A percentile compares a stretch with the other conserved stretches of the same genome.
Evolutionary conservation across 2,797 vertebrate genomes (phyloP).

Genomic region (Poeciliopsis paucimaculata): DNA sequence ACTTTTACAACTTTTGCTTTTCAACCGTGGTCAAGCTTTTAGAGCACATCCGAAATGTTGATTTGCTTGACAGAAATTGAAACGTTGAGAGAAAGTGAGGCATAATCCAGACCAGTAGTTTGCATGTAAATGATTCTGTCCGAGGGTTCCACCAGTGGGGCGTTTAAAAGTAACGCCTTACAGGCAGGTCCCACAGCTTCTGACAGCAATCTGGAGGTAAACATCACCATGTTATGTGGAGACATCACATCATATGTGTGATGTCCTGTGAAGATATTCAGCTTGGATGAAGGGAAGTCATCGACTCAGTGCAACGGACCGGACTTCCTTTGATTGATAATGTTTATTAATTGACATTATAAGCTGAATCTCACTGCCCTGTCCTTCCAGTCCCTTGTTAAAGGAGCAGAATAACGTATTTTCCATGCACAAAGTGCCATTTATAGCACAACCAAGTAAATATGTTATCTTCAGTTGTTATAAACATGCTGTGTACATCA

Average conservation of each 20-base stretch:
- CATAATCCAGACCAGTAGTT: background rate
- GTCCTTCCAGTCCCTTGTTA: background rate
- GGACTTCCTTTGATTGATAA: background rate
- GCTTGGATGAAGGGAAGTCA: background rate
- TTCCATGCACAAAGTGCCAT: too few species aligned
- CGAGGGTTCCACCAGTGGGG: background rate
- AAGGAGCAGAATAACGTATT: background rate
- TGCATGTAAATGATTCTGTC: background rate
- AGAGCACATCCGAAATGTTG: background rate
- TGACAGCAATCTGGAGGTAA: background rate
- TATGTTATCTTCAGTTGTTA: too few species aligned
- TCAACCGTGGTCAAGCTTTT: background rate
- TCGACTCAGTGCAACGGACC: background rate
- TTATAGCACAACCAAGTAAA: too few species aligned
- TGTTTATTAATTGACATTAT: background rate
- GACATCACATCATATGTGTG: background rate
- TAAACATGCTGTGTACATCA: too few species aligned
- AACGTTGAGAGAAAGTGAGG: background rate
- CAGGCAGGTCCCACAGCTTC: background rate
- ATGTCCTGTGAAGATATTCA: background rate
- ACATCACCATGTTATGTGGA: background rate
- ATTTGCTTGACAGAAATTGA: background rate
- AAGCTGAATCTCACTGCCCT: background rate
- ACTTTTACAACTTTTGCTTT: background rate
- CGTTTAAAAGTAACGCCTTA: background rate